Conservation (phyloP, 2,888 invertebrate species). For the Monoplex corrugatus region DNA sequence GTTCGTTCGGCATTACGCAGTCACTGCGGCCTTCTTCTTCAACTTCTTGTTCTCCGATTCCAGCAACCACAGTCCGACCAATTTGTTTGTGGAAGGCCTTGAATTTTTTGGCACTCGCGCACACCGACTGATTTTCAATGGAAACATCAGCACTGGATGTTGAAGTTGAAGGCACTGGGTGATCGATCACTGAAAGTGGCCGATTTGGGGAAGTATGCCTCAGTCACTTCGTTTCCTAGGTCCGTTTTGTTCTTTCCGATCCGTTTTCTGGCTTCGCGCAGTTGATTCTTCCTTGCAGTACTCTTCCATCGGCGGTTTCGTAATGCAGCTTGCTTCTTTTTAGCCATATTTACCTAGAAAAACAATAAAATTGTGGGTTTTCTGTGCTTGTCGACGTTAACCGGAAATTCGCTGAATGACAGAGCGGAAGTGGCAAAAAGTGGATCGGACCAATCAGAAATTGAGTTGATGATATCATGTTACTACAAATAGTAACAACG, state of each 20-base stretch:
- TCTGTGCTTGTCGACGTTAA: background rate
- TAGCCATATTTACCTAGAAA: too few species aligned
- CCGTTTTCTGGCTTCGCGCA: too few species aligned
- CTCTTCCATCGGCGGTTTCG: too few species aligned
- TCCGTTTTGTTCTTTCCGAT: background rate
- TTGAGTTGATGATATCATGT: too few species aligned
- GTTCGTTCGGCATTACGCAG: background rate
- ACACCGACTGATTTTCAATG: background rate
- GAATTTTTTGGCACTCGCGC: background rate
- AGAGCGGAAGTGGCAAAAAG: too few species aligned
- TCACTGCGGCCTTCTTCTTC: background rate
- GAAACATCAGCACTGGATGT: background rate
- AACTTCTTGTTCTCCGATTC: background rate
- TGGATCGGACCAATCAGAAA: background rate
- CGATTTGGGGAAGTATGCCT: too few species aligned
- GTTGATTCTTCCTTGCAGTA: too few species aligned
- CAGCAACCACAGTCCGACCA: background rate
- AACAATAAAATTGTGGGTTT: too few species aligned
- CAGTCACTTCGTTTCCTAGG: background rate
- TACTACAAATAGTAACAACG: too few species aligned
- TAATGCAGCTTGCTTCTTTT: too few species aligned
- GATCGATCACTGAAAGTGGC: too few species aligned
- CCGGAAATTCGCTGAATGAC: background rate
- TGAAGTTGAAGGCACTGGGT: background rate
- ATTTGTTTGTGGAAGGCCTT: too few species aligned